Evolutionary conservation across 2,113 vertebrate species (phyloP).

Genomic region (Pleuronectes platessa): DNA sequence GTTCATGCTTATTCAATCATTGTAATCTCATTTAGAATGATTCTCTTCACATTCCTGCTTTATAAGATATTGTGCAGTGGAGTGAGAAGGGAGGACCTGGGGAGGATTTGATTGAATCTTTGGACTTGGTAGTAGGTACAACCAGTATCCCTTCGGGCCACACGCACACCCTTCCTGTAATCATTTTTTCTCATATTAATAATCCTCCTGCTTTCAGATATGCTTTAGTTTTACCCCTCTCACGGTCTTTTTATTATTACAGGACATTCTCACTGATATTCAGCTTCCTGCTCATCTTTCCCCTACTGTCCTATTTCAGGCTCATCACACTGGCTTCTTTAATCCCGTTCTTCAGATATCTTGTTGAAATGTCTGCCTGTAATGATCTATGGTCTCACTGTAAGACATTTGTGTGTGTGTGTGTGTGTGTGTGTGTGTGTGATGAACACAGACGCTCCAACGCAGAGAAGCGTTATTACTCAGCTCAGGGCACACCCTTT

Average conservation of each 20-base stretch:
- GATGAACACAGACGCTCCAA: not conserved
- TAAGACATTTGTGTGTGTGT: not conserved
- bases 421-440: not conserved
- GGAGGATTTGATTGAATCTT: slow-evolving; percentile 1
- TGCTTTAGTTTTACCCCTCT: not conserved
- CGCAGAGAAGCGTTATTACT: not conserved
- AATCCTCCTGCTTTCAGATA: not conserved
- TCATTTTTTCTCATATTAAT: slow-evolving; percentile 16
- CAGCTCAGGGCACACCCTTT: slow-evolving; percentile 3
- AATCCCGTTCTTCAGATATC: not conserved
- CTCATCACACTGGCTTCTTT: not conserved
- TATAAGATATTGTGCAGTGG: not conserved
- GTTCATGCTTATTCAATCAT: slow-evolving; percentile 36
- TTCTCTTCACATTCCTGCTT: slow-evolving; percentile 21
- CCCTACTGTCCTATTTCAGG: not conserved
- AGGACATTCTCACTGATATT: slow-evolving; percentile 10
- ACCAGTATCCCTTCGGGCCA: slow-evolving; percentile 5
- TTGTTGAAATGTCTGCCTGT: not conserved
- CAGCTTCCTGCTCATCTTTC: slow-evolving; percentile 1
- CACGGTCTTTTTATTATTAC: slow-evolving; percentile 1
- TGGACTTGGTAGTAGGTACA: not conserved
- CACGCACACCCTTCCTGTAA: slow-evolving; percentile 11
- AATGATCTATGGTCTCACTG: not conserved
- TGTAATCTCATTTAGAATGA: slow-evolving; percentile 14
- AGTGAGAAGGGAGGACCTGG: not conserved